Evolutionary conservation across 1,140 invertebrate genomes (phyloP).

Genomic region (Melitaea cinxia): DNA sequence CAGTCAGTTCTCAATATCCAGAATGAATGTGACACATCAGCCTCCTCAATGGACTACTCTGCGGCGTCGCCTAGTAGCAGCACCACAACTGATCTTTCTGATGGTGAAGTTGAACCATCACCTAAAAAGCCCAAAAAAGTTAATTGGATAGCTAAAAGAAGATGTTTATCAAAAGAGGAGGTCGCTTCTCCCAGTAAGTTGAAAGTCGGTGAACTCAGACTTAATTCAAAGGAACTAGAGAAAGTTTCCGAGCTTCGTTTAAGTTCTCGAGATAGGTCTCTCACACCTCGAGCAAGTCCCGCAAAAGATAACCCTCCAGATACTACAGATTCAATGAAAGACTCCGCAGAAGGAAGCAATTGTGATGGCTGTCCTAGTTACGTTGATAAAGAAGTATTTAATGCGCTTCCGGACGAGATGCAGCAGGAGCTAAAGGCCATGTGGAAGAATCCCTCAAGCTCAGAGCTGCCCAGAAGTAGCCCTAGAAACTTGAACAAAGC

Average conservation of each 20-base stretch:
- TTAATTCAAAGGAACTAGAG: constrained; percentile 82
- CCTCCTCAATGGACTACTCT: constrained; percentile 81
- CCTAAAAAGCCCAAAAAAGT: constrained; percentile 85
- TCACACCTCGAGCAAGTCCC: constrained; percentile 73
- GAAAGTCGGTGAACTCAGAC: constrained; percentile 83
- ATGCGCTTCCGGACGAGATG: constrained; percentile 83
- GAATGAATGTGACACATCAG: constrained; percentile 81
- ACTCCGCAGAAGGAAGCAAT: constrained; percentile 57
- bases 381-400: constrained; percentile 84
- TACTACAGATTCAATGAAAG: constrained; percentile 68
- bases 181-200: constrained; percentile 84
- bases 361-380: constrained; percentile 81
- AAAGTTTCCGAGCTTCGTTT: constrained; percentile 76
- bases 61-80: constrained; percentile 81
- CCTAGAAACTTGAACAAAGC: constrained; percentile 72
- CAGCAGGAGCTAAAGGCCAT: constrained; percentile 84
- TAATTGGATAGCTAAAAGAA: constrained; percentile 75
- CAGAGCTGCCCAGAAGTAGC: constrained; percentile 73
- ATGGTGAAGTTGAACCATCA: constrained; percentile 86
- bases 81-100: constrained; percentile 79
- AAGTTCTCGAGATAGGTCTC: constrained; percentile 78
- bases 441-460: constrained; percentile 82
- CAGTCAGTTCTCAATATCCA: constrained; percentile 86
- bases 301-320: constrained; percentile 73
- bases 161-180: constrained; percentile 72